Conservation (phyloP, 2,888 invertebrate species). For the Chorisops tibialis region DNA sequence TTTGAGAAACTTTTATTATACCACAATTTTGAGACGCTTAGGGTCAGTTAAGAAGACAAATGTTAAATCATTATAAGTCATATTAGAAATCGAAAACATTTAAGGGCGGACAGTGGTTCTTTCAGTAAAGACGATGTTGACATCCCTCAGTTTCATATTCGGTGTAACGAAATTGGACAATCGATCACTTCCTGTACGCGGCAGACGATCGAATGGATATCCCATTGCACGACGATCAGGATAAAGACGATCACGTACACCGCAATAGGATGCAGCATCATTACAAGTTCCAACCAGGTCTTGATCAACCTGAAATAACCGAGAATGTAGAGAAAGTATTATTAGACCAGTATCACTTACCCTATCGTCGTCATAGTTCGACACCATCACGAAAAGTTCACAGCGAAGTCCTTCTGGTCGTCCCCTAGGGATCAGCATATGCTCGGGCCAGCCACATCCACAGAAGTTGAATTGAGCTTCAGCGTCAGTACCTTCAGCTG, state of each 20-base stretch:
- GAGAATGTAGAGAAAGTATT: background rate
- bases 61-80: too few species aligned
- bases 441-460: slow-evolving; percentile 80
- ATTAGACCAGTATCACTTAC: slow-evolving; percentile 25
- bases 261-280: slow-evolving; percentile 76
- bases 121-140: slow-evolving; percentile 58
- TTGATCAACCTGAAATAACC: slow-evolving; percentile 44
- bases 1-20: too few species aligned
- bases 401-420: slow-evolving; percentile 59
- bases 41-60: too few species aligned
- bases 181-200: slow-evolving; percentile 55
- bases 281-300: slow-evolving; percentile 58
- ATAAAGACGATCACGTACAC: slow-evolving; percentile 70
- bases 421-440: slow-evolving; percentile 70
- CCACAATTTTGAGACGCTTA: too few species aligned
- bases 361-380: slow-evolving; percentile 62
- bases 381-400: slow-evolving; percentile 69
- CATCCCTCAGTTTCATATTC: slow-evolving; percentile 63
- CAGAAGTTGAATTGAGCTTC: slow-evolving; percentile 67
- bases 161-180: slow-evolving; percentile 64
- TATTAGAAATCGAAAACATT: too few species aligned
- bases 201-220: slow-evolving; percentile 76
- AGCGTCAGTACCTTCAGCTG: slow-evolving; percentile 53
- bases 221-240: slow-evolving; percentile 82
- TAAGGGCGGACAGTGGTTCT: slow-evolving; percentile 45